These are phyloP conservation scores for Cepaea nemoralis DNA, from an alignment of 1,140 invertebrate genomes.

Conservation along the genomic window DNA sequence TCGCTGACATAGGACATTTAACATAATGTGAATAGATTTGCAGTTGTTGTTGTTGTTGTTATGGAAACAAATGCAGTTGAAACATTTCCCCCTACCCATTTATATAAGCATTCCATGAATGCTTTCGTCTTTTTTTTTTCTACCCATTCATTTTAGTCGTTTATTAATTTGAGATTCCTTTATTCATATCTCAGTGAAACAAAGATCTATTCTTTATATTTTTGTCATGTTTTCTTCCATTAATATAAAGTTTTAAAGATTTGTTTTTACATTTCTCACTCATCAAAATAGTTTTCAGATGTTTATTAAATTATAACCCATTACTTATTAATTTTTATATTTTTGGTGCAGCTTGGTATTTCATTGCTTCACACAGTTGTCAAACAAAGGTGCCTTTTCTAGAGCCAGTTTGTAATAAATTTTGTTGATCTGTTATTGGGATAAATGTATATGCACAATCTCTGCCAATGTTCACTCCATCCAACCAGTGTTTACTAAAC, in stretches of 20 bases:
- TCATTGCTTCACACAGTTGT: conserved; percentile 5
- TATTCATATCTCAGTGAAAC: neutral
- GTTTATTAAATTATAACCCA: too few relatives aligned
- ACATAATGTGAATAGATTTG: neutral
- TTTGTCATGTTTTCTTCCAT: neutral
- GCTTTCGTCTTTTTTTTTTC: neutral
- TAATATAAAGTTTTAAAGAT: neutral
- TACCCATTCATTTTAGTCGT: neutral
- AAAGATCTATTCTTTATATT: neutral
- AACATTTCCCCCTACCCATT: neutral
- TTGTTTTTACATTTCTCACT: neutral
- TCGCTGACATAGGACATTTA: neutral
- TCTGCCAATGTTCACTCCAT: neutral
- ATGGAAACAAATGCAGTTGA: conserved; percentile 4
- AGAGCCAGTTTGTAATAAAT: neutral
- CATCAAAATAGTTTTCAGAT: neutral
- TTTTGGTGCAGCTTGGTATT: neutral
- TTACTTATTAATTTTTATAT: neutral
- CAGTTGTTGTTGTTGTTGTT: neutral
- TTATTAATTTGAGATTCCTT: neutral
- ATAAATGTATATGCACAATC: neutral
- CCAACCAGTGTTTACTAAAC: too few relatives aligned
- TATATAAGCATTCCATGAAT: neutral
- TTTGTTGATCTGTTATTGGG: neutral
- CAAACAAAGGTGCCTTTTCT: neutral